phyloP scores from a whole-genome alignment of 2,888 invertebrate genomes.

The Melitaea athalia region DNA sequence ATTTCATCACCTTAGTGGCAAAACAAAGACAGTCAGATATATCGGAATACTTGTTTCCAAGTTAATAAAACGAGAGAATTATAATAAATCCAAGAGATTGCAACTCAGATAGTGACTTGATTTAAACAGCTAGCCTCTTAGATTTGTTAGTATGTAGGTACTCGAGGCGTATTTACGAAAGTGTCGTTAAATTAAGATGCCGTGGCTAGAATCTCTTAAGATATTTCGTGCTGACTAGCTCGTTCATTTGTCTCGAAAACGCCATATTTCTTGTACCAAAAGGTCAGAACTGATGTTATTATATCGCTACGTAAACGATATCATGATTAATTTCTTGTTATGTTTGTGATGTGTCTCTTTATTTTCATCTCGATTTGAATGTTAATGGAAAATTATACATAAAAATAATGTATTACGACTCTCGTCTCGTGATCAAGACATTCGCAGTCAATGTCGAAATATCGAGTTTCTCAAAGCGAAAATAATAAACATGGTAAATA shows the following conservation, averaged over 20 bases:
- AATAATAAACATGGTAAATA: no score
- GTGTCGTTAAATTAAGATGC: conserved; percentile 44
- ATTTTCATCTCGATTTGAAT: background rate
- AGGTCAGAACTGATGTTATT: conserved; percentile 30
- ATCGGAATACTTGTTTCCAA: conserved; percentile 26
- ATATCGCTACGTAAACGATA: background rate
- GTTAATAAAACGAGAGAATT: conserved; percentile 49
- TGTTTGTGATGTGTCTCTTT: background rate
- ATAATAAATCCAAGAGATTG: conserved; percentile 60
- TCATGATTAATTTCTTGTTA: background rate
- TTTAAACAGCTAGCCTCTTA: conserved; percentile 66
- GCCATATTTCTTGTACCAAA: conserved; percentile 23
- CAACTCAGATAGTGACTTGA: conserved; percentile 68
- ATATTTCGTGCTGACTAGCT: conserved; percentile 36
- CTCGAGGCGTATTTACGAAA: conserved; percentile 65
- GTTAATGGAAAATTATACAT: no score
- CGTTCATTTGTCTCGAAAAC: conserved; percentile 29
- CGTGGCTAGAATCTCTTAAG: conserved; percentile 37
- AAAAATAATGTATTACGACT: no score
- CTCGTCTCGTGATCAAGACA: no score
- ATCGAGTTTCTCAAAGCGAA: no score
- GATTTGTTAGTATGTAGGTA: conserved; percentile 64
- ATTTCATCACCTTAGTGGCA: conserved; percentile 20
- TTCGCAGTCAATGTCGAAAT: no score
- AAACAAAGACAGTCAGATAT: conserved; percentile 24